These are phyloP conservation scores for Aleadryas rufinucha DNA, from an alignment of 2,113 vertebrate species.

Conservation along the genomic window DNA sequence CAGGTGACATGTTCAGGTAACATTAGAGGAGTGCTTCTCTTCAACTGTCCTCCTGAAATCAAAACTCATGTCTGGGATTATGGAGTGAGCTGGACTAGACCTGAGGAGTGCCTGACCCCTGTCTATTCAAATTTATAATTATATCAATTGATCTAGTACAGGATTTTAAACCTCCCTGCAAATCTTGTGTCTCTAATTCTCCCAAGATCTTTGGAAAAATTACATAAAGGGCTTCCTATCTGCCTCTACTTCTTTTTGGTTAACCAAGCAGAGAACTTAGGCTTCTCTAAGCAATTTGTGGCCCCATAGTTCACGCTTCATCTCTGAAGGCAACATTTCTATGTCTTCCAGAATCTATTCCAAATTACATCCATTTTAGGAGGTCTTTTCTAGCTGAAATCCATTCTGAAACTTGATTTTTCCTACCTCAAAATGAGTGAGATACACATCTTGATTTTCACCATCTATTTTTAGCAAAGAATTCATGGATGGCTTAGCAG, in stretches of 20 bases:
- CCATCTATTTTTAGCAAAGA: neutral
- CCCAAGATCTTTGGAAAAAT: neutral
- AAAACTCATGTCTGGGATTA: neutral
- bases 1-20: neutral
- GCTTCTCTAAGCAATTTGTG: neutral
- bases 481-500: neutral
- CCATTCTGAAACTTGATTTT: neutral
- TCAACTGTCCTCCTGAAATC: neutral
- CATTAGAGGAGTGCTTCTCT: neutral
- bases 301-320: rapidly evolving
- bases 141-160: neutral
- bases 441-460: neutral
- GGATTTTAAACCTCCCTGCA: neutral
- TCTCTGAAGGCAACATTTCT: neutral
- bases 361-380: neutral
- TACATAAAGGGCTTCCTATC: neutral
- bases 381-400: neutral
- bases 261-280: neutral
- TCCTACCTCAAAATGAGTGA: neutral
- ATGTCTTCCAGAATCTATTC: neutral
- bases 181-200: neutral
- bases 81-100: neutral
- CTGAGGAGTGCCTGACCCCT: neutral
- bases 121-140: neutral
- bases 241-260: neutral